Evolutionary conservation across 92 coral and sea anemone species (phyloP).

Genomic region (Heteractis magnifica): DNA sequence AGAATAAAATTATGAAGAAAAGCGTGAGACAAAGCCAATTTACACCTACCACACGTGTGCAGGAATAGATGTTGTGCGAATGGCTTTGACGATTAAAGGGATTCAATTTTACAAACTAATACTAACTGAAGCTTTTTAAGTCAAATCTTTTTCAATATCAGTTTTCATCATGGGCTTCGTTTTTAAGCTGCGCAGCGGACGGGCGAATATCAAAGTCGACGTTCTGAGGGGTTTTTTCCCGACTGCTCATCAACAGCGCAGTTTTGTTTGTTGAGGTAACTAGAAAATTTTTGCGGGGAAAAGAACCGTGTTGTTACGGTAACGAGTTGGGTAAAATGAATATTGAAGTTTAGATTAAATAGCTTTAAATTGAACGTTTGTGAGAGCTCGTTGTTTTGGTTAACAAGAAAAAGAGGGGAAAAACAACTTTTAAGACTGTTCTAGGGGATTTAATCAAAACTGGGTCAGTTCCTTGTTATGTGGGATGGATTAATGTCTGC

Average conservation of each 20-base stretch:
- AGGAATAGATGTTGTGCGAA: neutral
- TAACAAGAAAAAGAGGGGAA: neutral
- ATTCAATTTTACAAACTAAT: neutral
- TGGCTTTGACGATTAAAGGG: neutral
- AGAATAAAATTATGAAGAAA: neutral
- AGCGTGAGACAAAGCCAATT: conserved; percentile 40
- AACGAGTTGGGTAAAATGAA: conserved; percentile 29
- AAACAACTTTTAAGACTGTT: too few relatives aligned
- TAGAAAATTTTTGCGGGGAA: conserved; percentile 61
- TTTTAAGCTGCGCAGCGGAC: neutral
- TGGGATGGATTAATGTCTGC: neutral
- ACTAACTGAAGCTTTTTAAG: neutral
- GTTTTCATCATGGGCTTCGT: neutral
- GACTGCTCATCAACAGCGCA: conserved; percentile 3
- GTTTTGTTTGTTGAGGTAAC: conserved; percentile 22
- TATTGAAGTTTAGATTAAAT: conserved; percentile 15
- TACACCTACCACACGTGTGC: conserved; percentile 52
- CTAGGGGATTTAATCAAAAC: neutral
- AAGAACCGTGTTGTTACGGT: conserved; percentile 65
- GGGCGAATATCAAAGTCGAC: conserved; percentile 11
- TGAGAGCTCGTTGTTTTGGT: neutral
- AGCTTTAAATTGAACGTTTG: conserved; percentile 9
- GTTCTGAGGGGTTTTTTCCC: neutral
- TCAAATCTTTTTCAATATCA: neutral
- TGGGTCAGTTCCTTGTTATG: neutral